These are phyloP conservation scores for Phylloscopus whistleri DNA, from an alignment of 2,113 vertebrate genomes.

Conservation along the genomic window DNA sequence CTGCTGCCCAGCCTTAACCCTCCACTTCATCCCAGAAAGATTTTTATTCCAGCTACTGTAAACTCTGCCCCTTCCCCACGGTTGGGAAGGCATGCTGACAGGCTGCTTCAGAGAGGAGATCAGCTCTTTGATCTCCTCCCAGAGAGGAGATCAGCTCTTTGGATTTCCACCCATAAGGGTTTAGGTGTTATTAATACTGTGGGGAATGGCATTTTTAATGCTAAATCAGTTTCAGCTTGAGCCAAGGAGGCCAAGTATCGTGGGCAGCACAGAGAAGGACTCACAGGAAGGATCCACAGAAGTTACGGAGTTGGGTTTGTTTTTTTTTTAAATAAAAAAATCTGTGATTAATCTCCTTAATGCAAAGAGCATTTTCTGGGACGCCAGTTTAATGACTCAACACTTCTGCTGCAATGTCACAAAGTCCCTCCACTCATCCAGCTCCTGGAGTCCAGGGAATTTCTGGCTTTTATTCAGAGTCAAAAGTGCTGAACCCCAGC, in stretches of 20 bases:
- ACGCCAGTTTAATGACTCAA: background rate
- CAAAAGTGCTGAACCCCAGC: background rate
- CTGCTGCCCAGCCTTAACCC: background rate
- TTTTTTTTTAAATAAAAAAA: background rate
- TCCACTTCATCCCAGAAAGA: background rate
- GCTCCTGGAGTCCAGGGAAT: background rate
- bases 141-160: background rate
- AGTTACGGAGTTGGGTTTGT: background rate
- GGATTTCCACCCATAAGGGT: background rate
- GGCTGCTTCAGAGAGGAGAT: background rate
- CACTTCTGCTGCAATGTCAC: background rate
- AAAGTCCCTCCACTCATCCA: background rate
- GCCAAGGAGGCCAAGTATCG: background rate
- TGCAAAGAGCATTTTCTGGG: conserved; percentile 6
- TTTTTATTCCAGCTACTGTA: background rate
- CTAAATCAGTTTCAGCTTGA: background rate
- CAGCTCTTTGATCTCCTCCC: background rate
- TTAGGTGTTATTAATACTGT: background rate
- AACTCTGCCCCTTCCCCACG: background rate
- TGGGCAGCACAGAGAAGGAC: background rate
- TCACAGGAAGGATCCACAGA: background rate
- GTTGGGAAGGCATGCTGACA: background rate
- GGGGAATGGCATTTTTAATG: background rate
- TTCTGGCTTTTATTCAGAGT: background rate
- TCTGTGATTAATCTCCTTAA: conserved; percentile 16